These are phyloP conservation scores for Tetragonula clypearis DNA, from an alignment of 1,140 invertebrate genomes.

Conservation along the genomic window DNA sequence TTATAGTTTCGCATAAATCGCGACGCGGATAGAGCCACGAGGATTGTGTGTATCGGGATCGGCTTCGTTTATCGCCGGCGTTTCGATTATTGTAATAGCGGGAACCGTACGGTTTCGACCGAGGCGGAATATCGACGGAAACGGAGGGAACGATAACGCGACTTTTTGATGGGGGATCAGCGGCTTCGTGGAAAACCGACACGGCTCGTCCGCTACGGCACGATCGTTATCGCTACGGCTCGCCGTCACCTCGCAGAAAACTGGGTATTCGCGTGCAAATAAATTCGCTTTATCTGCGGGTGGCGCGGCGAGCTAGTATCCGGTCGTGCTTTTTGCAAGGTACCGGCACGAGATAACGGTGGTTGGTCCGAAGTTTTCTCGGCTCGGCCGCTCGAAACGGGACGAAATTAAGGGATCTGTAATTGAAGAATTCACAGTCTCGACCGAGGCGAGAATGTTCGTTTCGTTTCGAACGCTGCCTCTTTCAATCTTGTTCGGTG, in stretches of 20 bases:
- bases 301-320: not conserved
- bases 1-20: constrained; percentile 45
- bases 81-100: constrained; percentile 51
- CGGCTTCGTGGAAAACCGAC: constrained; percentile 28
- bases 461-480: too few species aligned
- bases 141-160: not conserved
- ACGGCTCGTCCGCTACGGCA: not conserved
- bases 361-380: not conserved
- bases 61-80: constrained; percentile 27
- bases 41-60: constrained; percentile 1
- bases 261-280: constrained; percentile 49
- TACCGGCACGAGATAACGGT: not conserved
- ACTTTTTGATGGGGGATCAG: constrained; percentile 32
- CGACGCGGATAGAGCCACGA: not conserved
- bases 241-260: constrained; percentile 26
- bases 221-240: not conserved
- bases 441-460: too few species aligned
- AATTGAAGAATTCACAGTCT: not conserved
- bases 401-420: constrained; percentile 32
- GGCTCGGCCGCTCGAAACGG: not conserved
- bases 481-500: too few species aligned
- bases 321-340: constrained; percentile 19
- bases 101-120: not conserved
- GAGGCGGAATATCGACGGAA: constrained; percentile 28
- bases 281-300: constrained; percentile 39